phyloP scores from a whole-genome alignment of 2,113 vertebrate species.

The Mobula birostris region DNA sequence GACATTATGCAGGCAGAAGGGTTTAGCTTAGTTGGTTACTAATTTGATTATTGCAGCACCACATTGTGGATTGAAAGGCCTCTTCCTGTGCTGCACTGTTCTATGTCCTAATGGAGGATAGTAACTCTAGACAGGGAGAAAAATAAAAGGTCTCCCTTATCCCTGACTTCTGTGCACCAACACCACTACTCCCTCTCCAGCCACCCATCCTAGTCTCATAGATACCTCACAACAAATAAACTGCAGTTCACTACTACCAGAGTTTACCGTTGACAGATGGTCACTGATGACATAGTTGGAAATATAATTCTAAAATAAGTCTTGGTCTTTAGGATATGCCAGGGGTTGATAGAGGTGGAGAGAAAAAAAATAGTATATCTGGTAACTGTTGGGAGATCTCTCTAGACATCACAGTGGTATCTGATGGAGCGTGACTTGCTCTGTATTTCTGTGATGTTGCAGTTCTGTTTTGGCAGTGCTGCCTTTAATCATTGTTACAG shows the following conservation, averaged over 20 bases:
- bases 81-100: too few relatives aligned
- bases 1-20: too few relatives aligned
- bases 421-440: constrained; percentile 3
- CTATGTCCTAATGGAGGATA: background rate
- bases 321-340: background rate
- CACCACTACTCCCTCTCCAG: background rate
- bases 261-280: background rate
- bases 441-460: background rate
- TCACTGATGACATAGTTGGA: background rate
- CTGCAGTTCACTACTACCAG: background rate
- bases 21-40: too few relatives aligned
- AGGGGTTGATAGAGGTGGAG: too few relatives aligned
- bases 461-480: constrained; percentile 24
- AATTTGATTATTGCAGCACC: too few relatives aligned
- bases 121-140: background rate
- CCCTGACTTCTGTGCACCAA: background rate
- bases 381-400: background rate
- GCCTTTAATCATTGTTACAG: constrained; percentile 27
- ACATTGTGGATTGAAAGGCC: too few relatives aligned
- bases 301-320: background rate
- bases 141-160: background rate
- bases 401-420: background rate
- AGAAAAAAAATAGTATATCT: background rate
- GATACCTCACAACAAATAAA: too few relatives aligned
- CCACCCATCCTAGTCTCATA: too few relatives aligned